Evolutionary conservation across 2,797 vertebrate species (phyloP), one percentile per base, ranked within the genome.

Genomic region (Paguma larvata): DNA sequence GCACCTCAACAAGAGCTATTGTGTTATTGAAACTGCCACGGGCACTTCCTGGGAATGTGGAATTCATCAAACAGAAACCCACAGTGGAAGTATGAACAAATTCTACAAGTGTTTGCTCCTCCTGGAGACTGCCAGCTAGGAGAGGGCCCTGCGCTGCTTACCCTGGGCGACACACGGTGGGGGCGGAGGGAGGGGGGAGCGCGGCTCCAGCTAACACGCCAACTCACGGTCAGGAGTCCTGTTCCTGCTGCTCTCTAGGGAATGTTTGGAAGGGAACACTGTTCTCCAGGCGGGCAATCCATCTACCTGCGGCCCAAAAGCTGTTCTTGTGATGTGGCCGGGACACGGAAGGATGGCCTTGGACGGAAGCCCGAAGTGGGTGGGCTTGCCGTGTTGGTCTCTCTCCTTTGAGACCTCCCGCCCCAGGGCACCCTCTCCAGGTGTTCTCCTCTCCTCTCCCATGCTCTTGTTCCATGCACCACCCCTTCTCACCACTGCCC

Each of bases 1-100:
- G 11, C 44, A 90, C 8, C 30, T 46, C 90, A 78, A 46, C 46
- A 70, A 97, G 95, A 53, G 82, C 85, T 91, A 72, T 56, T 41
- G 30, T 84, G 56, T 88, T 95, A 48, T 44, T n/a, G 82, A 94
- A 96, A 95, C 44, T 85, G 79, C 87, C 6, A n/a, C 7, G 11
- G 38, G 23, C 63, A 93, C 92, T 97, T 97, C 94, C 96, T 97
- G 92, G 97, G 92, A 97, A 83, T 0, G 0, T 32, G 80, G 63
- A 89, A 72, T 85, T 97, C 51, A 25, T 56, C 94, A 97, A 97
- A 97, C 79, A 98, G 91, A 97, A 96, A 94, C 92, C 44, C 92
- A 89, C 83, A 79, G 53, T 44, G 83, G 95, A 93, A 92, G 72
- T 83, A 59, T 92, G 73, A 91, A 51, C 94, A 96, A 96, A 92